Base-by-base conservation (phyloP, 2,797 vertebrate genomes). In the Heliangelus exortis region DNA sequence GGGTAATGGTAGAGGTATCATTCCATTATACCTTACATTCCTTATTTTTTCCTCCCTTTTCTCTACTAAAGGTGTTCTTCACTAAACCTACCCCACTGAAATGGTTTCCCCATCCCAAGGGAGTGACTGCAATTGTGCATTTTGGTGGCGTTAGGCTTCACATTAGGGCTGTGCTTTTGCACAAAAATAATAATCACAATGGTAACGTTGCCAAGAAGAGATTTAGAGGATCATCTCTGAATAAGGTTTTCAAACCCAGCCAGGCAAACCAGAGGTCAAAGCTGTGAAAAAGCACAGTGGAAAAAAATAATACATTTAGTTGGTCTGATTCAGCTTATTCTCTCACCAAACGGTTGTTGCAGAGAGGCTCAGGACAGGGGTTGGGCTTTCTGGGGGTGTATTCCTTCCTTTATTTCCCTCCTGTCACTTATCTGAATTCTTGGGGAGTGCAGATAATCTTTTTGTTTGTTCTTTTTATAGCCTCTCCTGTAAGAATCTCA, bases 201-300 rank as follows among this genome's bases (percentile, higher is more conserved):
- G 77, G 78, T 39, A 90, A 36, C 15, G 0, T 62, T 89, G 81
- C 84, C 72, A 85, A 67, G 76, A 79, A 69, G 84, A 81, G 90
- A 67, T 84, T 91, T 75, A 71, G 68, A 75, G 84, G 19, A 71
- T 93, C 93, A 63, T 75, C 88, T 62, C 73, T 33, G 77, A 89
- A 74, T 74, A 62, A 86, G 93, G 67, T 72, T 93, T 89, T 86
- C 43, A 74, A 29, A 92, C 57, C 43, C 50, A 87, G 54, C 36
- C 93, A 80, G 69, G 63, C 88, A 71, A 79, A 57, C 55, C 73
- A 65, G 66, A 80, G 84, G 79, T 81, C 81, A 81, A 73, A 76
- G 87, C 61, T 61, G 65, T 26, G 55, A 66, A 61, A 90, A 67
- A 78, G 39, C 39, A 21, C 31, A 15, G 61, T 20, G 61, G 25